Percentiles rank a stretch among this genome's conserved stretches.
These are phyloP conservation scores for Falco columbarius DNA, from an alignment of 2,797 vertebrate species.

Conservation along the genomic window DNA sequence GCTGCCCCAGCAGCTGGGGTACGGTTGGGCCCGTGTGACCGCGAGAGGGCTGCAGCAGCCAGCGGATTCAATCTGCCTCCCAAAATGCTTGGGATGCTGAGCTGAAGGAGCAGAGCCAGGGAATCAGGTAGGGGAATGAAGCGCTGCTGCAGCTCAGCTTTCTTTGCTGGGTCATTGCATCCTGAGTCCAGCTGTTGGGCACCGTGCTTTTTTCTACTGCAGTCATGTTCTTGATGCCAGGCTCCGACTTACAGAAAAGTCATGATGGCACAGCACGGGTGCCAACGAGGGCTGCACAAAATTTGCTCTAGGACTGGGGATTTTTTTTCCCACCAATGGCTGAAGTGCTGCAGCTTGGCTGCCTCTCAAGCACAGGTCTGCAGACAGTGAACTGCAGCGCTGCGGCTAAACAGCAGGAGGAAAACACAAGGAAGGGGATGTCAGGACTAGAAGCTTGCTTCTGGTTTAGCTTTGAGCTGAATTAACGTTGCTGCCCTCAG, in stretches of 20 bases:
- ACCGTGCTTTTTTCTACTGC: fast-evolving
- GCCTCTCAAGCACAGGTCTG: background rate
- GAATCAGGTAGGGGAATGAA: fast-evolving
- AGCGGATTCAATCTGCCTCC: background rate
- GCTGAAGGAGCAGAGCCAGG: background rate
- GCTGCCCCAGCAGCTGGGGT: background rate
- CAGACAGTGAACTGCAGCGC: fast-evolving
- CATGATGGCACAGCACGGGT: fast-evolving
- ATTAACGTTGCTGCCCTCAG: background rate
- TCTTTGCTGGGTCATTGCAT: background rate
- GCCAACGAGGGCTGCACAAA: background rate
- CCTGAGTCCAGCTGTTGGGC: background rate
- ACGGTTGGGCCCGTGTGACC: background rate
- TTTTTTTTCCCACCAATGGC: fast-evolving
- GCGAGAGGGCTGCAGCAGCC: conserved; percentile 60
- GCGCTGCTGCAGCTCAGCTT: background rate
- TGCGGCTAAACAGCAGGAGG: fast-evolving
- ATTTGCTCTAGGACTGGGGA: background rate
- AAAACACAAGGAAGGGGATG: background rate
- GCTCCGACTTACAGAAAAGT: background rate
- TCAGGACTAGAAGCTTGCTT: background rate
- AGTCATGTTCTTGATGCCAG: background rate
- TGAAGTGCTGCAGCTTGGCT: background rate
- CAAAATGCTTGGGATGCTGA: background rate
- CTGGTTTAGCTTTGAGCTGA: background rate